Evolutionary conservation across 2,797 vertebrate species (phyloP).

Genomic region (Aeoliscus strigatus): DNA sequence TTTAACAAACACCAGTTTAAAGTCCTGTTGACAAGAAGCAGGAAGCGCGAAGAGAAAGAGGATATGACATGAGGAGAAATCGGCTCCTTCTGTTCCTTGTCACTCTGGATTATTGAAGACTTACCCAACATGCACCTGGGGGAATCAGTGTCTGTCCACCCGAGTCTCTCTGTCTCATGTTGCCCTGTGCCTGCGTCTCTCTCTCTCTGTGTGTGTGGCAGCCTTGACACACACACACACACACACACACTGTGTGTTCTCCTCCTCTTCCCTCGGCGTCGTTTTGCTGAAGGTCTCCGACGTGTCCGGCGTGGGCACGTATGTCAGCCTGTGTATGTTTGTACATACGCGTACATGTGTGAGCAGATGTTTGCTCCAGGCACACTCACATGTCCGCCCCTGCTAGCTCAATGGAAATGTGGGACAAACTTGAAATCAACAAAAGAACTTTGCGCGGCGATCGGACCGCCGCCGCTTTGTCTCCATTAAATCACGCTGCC

Average conservation of each 20-base stretch:
- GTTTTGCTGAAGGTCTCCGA: slow-evolving; percentile 24
- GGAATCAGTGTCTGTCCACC: slow-evolving; percentile 78
- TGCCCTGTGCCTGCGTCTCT: slow-evolving; percentile 49
- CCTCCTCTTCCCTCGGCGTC: background rate
- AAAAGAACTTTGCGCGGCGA: slow-evolving; percentile 68
- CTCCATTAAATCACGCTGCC: slow-evolving; percentile 46
- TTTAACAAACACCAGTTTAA: slow-evolving; percentile 78
- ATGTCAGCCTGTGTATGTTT: slow-evolving; percentile 70
- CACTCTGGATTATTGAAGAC: slow-evolving; percentile 80
- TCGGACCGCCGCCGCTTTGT: slow-evolving; percentile 40
- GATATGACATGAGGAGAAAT: slow-evolving; percentile 79
- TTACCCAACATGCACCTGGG: slow-evolving; percentile 80
- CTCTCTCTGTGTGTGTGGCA: too few species aligned
- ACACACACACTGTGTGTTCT: slow-evolving; percentile 13
- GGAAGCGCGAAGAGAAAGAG: slow-evolving; percentile 75
- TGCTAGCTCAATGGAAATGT: slow-evolving; percentile 66
- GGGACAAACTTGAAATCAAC: slow-evolving; percentile 67
- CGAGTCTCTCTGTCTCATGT: slow-evolving; percentile 66
- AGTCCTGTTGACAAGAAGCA: slow-evolving; percentile 77
- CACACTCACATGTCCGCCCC: slow-evolving; percentile 62
- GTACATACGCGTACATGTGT: slow-evolving; percentile 73
- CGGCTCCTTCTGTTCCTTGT: slow-evolving; percentile 80
- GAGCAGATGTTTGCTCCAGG: slow-evolving; percentile 75
- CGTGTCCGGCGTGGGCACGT: slow-evolving; percentile 39
- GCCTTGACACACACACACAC: slow-evolving; percentile 17